phyloP scores from a whole-genome alignment of 2,888 invertebrate genomes.

The Ectropis crepuscularia region DNA sequence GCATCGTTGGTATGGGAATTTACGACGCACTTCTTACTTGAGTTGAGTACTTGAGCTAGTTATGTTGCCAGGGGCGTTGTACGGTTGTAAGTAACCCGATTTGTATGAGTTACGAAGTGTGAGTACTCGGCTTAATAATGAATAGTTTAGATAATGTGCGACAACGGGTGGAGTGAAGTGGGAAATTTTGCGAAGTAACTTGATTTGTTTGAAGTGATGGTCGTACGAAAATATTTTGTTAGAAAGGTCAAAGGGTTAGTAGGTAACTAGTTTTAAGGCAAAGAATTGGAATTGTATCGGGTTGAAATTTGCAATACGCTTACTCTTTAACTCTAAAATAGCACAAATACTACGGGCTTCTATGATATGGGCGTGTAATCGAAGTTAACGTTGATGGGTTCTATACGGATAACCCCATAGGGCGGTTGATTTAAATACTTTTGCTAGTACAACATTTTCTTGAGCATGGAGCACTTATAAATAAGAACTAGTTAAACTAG shows the following conservation, averaged over 20 bases:
- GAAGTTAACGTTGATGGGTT: too few species aligned
- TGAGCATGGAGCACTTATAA: too few species aligned
- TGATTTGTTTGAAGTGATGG: constrained; percentile 50
- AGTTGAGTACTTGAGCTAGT: constrained; percentile 56
- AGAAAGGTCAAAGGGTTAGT: constrained; percentile 49
- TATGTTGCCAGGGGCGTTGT: constrained; percentile 58
- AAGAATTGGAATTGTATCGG: background rate
- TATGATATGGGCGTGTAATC: too few species aligned
- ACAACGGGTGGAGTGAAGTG: constrained; percentile 62
- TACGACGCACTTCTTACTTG: constrained; percentile 56
- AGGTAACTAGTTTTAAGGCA: constrained; percentile 27
- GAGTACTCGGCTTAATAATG: constrained; percentile 39
- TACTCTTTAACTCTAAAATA: too few species aligned
- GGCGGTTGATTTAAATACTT: too few species aligned
- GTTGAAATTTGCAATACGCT: too few species aligned
- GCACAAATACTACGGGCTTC: too few species aligned
- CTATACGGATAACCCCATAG: too few species aligned
- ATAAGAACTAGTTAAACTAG: too few species aligned
- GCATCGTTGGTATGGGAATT: constrained; percentile 74
- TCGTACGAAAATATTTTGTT: constrained; percentile 58
- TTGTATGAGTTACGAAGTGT: constrained; percentile 41
- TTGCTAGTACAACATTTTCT: too few species aligned
- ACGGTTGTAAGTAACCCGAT: constrained; percentile 46
- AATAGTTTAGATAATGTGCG: constrained; percentile 53
- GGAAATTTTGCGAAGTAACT: constrained; percentile 60